Conservation (phyloP, 2,888 invertebrate genomes). For the Drosophila birchii region DNA sequence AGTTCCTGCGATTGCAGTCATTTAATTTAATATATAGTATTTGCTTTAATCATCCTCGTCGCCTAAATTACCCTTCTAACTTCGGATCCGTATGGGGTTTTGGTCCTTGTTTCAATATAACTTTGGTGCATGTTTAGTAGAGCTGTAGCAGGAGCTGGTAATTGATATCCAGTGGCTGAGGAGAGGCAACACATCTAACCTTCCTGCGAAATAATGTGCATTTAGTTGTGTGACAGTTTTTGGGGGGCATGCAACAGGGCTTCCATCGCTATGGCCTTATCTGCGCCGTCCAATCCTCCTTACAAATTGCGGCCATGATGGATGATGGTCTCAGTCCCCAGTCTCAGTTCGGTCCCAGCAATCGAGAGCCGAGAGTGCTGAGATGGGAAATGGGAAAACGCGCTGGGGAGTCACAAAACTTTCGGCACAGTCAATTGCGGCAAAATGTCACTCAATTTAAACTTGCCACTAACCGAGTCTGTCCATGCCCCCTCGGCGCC, state of each 20-base stretch:
- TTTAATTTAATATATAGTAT: constrained; percentile 8
- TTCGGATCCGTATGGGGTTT: constrained; percentile 6
- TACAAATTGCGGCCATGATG: constrained; percentile 47
- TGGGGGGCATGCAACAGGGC: constrained; percentile 45
- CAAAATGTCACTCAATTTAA: constrained; percentile 78
- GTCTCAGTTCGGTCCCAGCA: constrained; percentile 10
- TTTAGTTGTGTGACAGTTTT: constrained; percentile 22
- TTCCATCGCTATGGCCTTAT: constrained; percentile 37
- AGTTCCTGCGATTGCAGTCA: not conserved
- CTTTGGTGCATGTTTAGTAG: not conserved
- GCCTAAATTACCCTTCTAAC: constrained; percentile 7
- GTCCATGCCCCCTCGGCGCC: not conserved
- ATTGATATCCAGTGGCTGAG: constrained; percentile 17
- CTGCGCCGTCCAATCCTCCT: constrained; percentile 28
- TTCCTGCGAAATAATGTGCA: constrained; percentile 16
- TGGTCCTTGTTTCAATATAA: constrained; percentile 8
- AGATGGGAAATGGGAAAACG: constrained; percentile 7
- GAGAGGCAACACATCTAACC: not conserved
- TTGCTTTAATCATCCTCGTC: constrained; percentile 5
- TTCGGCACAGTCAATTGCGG: constrained; percentile 72
- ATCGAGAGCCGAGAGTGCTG: not conserved
- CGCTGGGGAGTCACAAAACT: constrained; percentile 52
- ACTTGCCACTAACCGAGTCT: constrained; percentile 60
- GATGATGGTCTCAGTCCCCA: constrained; percentile 36
- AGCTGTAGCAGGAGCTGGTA: not conserved